These are phyloP conservation scores for Plagodis dolabraria DNA, from an alignment of 2,888 invertebrate genomes.

Conservation along the genomic window DNA sequence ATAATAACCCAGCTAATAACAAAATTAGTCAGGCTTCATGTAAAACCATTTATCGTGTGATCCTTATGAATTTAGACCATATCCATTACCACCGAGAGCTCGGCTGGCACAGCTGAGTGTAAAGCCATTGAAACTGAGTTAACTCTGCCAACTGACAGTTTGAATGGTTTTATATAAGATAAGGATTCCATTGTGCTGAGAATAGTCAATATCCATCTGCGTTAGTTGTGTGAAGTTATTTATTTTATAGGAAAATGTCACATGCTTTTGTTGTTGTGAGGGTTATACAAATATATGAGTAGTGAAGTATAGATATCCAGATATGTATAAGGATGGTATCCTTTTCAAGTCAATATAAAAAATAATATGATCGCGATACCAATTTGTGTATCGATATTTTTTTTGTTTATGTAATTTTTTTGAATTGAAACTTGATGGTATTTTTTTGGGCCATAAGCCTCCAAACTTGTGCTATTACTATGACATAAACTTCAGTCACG, in stretches of 20 bases:
- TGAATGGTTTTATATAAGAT: constrained; percentile 8
- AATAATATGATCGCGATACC: no score
- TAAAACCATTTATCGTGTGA: not conserved
- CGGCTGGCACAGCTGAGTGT: not conserved
- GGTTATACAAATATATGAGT: not conserved
- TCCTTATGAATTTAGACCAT: not conserved
- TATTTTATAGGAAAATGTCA: not conserved
- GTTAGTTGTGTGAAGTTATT: constrained; percentile 3
- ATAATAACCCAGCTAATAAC: no score
- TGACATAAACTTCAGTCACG: no score
- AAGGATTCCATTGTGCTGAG: constrained; percentile 11
- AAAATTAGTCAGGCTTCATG: no score
- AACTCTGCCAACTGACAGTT: constrained; percentile 1
- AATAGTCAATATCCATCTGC: constrained; percentile 7
- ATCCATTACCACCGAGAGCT: constrained; percentile 1
- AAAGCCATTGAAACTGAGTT: constrained; percentile 11
- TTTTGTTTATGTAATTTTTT: no score
- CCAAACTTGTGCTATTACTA: no score
- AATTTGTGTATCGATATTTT: no score
- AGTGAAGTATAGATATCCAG: no score
- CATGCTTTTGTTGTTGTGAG: not conserved
- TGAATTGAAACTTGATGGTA: no score
- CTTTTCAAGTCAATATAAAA: no score
- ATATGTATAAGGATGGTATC: no score
- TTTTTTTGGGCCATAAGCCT: no score